Evolutionary conservation across 2,797 vertebrate genomes (phyloP).

Genomic region (Saxicola maurus): DNA sequence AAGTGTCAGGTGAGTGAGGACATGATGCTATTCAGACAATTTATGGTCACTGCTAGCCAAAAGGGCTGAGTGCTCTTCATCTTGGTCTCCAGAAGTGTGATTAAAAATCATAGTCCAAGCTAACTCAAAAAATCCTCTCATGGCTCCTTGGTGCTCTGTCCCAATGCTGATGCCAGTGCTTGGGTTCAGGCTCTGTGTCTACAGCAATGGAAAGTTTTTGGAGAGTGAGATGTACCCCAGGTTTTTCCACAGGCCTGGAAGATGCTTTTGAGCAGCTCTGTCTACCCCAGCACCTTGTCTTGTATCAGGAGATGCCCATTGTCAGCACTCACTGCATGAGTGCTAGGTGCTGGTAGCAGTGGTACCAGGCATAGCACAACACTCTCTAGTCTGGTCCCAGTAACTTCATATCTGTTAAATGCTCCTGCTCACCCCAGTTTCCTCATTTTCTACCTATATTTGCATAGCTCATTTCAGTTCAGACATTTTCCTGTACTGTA

Average conservation of each 20-base stretch:
- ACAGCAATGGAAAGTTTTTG: background rate
- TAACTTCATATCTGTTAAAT: background rate
- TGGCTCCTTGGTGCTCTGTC: background rate
- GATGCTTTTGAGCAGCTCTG: background rate
- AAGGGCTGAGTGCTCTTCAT: background rate
- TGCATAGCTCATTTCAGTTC: background rate
- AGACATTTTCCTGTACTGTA: background rate
- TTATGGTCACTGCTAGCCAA: background rate
- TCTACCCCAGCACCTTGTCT: background rate
- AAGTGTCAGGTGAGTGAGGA: background rate
- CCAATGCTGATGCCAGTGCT: rapidly evolving
- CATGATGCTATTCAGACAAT: background rate
- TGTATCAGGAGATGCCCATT: background rate
- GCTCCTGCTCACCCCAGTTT: background rate
- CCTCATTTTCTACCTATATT: background rate
- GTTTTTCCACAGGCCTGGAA: background rate
- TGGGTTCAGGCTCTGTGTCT: background rate
- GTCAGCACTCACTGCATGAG: background rate
- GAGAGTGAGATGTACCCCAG: background rate
- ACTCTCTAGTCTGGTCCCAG: background rate
- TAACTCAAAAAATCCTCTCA: rapidly evolving
- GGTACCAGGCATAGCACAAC: background rate
- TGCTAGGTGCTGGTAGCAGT: background rate
- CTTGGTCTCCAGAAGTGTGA: background rate
- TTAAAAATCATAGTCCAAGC: background rate